Conservation (phyloP, 2,797 vertebrate genomes). For the Echiichthys vipera region DNA sequence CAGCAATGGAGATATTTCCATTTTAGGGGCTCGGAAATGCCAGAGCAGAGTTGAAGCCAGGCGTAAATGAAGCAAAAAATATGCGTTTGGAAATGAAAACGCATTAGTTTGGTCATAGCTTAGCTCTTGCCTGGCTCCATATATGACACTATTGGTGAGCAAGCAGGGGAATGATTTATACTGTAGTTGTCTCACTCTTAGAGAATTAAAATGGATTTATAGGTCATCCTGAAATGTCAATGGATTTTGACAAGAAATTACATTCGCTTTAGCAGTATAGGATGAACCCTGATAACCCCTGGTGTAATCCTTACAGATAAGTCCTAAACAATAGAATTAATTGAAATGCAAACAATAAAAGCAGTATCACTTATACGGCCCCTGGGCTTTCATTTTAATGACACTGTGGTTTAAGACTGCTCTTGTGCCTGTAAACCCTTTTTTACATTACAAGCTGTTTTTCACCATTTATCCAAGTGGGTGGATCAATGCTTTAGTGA, state of each 20-base stretch:
- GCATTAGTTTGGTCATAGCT: too few species aligned
- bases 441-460: slow-evolving; percentile 50
- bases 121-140: too few species aligned
- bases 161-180: slow-evolving; percentile 14
- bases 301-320: slow-evolving; percentile 53
- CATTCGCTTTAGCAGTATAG: slow-evolving; percentile 46
- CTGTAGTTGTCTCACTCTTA: not conserved
- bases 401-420: slow-evolving; percentile 52
- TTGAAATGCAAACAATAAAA: slow-evolving; percentile 73
- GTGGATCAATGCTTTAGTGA: slow-evolving; percentile 12
- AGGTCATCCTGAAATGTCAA: slow-evolving; percentile 36
- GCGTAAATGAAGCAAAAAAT: too few species aligned
- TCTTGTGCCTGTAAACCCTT: slow-evolving; percentile 56
- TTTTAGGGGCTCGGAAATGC: too few species aligned
- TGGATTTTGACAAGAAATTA: slow-evolving; percentile 36
- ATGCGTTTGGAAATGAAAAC: too few species aligned
- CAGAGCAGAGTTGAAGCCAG: too few species aligned
- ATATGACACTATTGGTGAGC: not conserved
- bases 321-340: slow-evolving; percentile 61
- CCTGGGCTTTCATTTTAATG: slow-evolving; percentile 71
- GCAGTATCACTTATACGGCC: slow-evolving; percentile 45
- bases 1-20: too few species aligned
- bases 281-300: slow-evolving; percentile 30
- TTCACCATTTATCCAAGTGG: slow-evolving; percentile 30
- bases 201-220: slow-evolving; percentile 42